Percentiles rank a stretch among this genome's conserved stretches.
Conservation (phyloP, 1,140 invertebrate species). For the Artemia franciscana region DNA sequence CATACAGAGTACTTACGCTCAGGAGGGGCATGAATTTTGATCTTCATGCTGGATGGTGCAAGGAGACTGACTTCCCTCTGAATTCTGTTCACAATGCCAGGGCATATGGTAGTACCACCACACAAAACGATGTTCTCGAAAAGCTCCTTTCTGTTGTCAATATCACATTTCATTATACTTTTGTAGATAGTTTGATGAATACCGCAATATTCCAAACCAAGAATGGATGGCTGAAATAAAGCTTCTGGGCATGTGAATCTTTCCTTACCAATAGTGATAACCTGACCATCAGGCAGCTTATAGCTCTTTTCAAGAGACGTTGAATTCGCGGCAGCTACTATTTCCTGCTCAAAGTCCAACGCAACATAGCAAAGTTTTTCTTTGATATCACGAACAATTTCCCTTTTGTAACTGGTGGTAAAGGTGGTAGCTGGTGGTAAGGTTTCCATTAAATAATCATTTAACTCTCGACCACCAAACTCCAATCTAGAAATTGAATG, state of each 20-base stretch:
- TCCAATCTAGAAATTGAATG: neutral
- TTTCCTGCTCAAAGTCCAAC: constrained; percentile 25
- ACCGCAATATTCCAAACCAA: constrained; percentile 23
- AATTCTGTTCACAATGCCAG: constrained; percentile 52
- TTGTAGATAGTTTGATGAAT: constrained; percentile 23
- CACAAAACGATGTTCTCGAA: constrained; percentile 38
- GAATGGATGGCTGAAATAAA: constrained; percentile 20
- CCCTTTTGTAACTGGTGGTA: too few species aligned
- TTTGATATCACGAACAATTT: too few species aligned
- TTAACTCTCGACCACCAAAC: neutral
- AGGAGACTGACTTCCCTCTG: constrained; percentile 55
- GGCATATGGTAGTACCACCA: constrained; percentile 41
- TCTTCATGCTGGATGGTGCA: constrained; percentile 57
- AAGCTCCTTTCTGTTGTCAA: constrained; percentile 49
- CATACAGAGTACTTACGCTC: too few species aligned
- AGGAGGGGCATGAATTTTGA: constrained; percentile 81
- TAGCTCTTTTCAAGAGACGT: too few species aligned
- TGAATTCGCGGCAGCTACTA: constrained; percentile 24
- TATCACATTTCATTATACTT: constrained; percentile 50
- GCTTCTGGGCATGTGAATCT: constrained; percentile 21
- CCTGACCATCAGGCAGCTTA: too few species aligned
- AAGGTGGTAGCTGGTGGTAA: too few species aligned
- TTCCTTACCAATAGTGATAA: constrained; percentile 20
- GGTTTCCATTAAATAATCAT: neutral
- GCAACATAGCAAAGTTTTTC: too few species aligned